Evolutionary conservation across 2,113 vertebrate genomes (phyloP), one percentile per base, ranked within the genome.

Genomic region (Trachemys scripta): DNA sequence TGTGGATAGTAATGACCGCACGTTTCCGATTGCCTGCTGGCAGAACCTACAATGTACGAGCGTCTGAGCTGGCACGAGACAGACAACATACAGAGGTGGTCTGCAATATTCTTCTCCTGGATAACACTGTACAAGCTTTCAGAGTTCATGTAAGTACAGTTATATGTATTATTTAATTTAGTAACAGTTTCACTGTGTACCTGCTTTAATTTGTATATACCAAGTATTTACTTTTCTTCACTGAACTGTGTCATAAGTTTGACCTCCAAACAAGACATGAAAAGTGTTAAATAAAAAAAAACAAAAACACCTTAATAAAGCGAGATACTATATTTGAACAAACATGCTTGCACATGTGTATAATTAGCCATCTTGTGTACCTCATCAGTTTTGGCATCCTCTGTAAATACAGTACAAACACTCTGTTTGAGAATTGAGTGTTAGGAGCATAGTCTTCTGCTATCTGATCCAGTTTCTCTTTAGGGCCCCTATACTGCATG

Each of bases 1-100:
- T 99, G 98, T 98, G 98, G 99, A 99, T 99, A 99, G 99, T 99
- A 99, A 99, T 99, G 99, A 99, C 99, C 99, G 98, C 99, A 98
- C 99, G 99, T 98, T 99, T 99, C 99, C 99, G 99, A 98, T 99
- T 99, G 99, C 99, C 99, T 99, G 98, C 99, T 99, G 99, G 99
- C 99, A 99, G 99, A 99, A 99, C 99, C 99, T 99, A 99, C 99
- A 99, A 99, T 99, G 99, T 99, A 96, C 99, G 99, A 98, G 99
- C 99, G 95, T 99, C 99, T 97, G 99, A 99, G 98, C 99, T 99
- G 99, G 99, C 99, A 98, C 98, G 99, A 97, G 99, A 99, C 98
- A 99, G 99, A 98, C 99, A 99, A 98, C 99, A 99, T 98, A 99
- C 99, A 85, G 99, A 99, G 98, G 99, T 99, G 98, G 98, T 99